Evolutionary conservation across 2,888 invertebrate species (phyloP).

Genomic region (Eutolmus rufibarbis): DNA sequence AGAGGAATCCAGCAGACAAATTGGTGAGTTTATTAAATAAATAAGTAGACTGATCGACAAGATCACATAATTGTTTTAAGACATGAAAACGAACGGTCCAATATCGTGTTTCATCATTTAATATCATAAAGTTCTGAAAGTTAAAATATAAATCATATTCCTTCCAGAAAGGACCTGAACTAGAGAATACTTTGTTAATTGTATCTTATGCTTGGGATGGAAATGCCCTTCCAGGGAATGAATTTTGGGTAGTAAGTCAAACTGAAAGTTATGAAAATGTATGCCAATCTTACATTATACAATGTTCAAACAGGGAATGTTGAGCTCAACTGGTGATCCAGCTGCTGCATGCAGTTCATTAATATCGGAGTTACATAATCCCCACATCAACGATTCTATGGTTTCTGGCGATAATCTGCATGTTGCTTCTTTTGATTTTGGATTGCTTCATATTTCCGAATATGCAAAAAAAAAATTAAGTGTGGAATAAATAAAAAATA

Average conservation of each 20-base stretch:
- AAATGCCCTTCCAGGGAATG: slow-evolving; percentile 77
- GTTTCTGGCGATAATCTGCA: slow-evolving; percentile 65
- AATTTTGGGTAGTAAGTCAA: slow-evolving; percentile 69
- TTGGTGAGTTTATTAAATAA: slow-evolving; percentile 53
- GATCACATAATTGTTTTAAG: background rate
- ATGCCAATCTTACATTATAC: background rate
- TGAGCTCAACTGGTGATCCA: slow-evolving; percentile 65
- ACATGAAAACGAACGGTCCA: too few relatives aligned
- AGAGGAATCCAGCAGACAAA: slow-evolving; percentile 67
- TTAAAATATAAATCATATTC: background rate
- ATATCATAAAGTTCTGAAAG: too few relatives aligned
- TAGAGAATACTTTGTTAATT: slow-evolving; percentile 66
- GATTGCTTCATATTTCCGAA: slow-evolving; percentile 57
- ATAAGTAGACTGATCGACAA: background rate
- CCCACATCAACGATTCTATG: slow-evolving; percentile 59
- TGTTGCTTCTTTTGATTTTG: slow-evolving; percentile 61
- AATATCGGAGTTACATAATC: slow-evolving; percentile 68
- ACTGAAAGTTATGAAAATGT: background rate
- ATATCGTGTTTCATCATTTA: too few relatives aligned
- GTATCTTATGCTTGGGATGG: slow-evolving; percentile 78
- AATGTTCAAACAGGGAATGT: slow-evolving; percentile 16
- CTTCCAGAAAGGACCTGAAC: slow-evolving; percentile 53
- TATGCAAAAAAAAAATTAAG: slow-evolving; percentile 49
- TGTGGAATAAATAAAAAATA: background rate
- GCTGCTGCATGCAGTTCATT: slow-evolving; percentile 69